Conservation (phyloP, 2,797 vertebrate genomes). For the Sus cebifrons region DNA sequence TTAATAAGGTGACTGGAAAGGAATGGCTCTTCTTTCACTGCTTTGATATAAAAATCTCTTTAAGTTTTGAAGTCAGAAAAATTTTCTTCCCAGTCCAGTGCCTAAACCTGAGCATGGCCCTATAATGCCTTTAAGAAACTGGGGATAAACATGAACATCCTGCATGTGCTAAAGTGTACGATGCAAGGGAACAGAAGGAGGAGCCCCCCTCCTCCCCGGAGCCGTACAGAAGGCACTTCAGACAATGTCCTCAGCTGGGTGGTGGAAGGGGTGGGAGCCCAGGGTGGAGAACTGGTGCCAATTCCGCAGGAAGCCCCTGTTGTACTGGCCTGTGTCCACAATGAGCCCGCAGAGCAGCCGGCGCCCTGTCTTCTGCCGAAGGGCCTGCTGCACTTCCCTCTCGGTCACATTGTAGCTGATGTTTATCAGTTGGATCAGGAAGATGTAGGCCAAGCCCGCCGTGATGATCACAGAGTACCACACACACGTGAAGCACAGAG, state of each 20-base stretch:
- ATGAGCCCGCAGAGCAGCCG: conserved; percentile 94
- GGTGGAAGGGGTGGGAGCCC: conserved; percentile 79
- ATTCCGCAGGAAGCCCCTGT: conserved; percentile 94
- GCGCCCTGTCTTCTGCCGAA: conserved; percentile 93
- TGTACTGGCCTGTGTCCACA: conserved; percentile 94
- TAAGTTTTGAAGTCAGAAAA: conserved; percentile 60
- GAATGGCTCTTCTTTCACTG: conserved; percentile 63
- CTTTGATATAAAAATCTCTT: conserved; percentile 66
- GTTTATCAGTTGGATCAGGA: conserved; percentile 96
- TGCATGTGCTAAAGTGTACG: accelerated
- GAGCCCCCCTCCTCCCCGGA: accelerated
- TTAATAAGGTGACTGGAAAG: conserved; percentile 69
- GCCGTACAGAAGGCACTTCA: conserved; percentile 81
- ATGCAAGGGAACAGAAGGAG: conserved; percentile 17
- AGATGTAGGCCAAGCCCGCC: conserved; percentile 95
- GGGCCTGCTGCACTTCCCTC: conserved; percentile 95
- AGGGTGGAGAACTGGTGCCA: conserved; percentile 96
- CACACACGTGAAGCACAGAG: conserved; percentile 97
- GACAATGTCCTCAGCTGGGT: conserved; percentile 89
- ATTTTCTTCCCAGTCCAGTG: conserved; percentile 66
- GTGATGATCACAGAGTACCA: conserved; percentile 98
- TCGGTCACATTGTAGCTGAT: conserved; percentile 98
- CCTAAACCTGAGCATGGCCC: conserved; percentile 81
- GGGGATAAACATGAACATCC: not conserved
- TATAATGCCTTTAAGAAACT: conserved; percentile 53